These are phyloP conservation scores for Rhadina sibilatrix DNA, from an alignment of 2,113 vertebrate species.

Conservation along the genomic window DNA sequence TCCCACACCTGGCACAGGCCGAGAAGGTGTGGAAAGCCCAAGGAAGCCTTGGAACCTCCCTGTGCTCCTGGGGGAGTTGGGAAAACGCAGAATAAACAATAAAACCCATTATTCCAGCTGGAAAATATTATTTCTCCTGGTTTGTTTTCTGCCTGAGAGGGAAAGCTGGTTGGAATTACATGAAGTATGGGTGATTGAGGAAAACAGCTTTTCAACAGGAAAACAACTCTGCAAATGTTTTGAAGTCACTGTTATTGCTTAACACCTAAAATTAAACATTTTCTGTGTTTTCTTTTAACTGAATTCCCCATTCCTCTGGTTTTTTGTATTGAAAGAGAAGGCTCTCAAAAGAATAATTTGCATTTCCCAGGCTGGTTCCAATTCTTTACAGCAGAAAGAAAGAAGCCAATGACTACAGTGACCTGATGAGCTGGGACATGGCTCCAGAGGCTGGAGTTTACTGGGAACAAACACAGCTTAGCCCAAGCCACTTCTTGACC, in stretches of 20 bases:
- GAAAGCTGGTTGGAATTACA: constrained; percentile 23
- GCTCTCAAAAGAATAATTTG: background rate
- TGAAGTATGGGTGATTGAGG: constrained; percentile 1
- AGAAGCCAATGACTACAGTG: background rate
- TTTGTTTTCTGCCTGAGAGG: background rate
- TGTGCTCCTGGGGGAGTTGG: background rate
- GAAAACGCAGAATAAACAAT: background rate
- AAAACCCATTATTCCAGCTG: constrained; percentile 7
- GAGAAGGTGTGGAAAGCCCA: background rate
- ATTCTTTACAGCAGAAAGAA: background rate
- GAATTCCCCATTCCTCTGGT: background rate
- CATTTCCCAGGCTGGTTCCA: background rate
- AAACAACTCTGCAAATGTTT: background rate
- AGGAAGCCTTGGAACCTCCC: background rate
- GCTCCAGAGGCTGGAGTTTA: background rate
- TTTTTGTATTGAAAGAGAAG: background rate
- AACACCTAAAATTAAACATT: constrained; percentile 36
- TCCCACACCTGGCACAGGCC: background rate
- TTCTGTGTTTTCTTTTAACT: background rate
- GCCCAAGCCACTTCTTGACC: background rate
- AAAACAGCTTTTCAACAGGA: constrained; percentile 4
- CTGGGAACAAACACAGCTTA: background rate
- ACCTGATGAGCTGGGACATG: background rate
- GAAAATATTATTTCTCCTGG: constrained; percentile 7
- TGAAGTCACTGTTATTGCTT: constrained; percentile 14